phyloP scores from a whole-genome alignment of 2,797 vertebrate species.

The Enteromius anoplus region DNA sequence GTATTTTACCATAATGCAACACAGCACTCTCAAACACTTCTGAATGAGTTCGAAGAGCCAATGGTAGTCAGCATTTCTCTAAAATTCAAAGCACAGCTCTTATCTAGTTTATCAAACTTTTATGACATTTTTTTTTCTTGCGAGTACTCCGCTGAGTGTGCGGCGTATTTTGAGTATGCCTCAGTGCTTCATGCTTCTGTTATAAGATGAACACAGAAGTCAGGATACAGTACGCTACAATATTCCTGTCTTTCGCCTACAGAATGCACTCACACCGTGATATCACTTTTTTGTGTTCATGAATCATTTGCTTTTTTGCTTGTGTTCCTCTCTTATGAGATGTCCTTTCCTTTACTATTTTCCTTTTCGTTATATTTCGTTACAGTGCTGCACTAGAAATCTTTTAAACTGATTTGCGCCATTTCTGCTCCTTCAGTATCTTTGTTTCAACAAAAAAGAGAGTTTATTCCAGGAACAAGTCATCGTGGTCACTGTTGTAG shows the following conservation, averaged over 20 bases:
- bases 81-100: conserved; percentile 28
- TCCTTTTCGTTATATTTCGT: not conserved
- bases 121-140: not conserved
- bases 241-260: not conserved
- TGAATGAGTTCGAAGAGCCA: conserved; percentile 7
- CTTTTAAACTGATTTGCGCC: not conserved
- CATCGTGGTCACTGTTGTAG: not conserved
- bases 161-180: not conserved
- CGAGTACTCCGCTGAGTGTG: not conserved
- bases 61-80: conserved; percentile 25
- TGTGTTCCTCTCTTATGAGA: not conserved
- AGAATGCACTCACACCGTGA: not conserved
- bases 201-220: conserved; percentile 14
- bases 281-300: not conserved
- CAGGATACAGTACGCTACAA: not conserved
- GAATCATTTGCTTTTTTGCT: not conserved
- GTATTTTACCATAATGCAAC: conserved; percentile 49
- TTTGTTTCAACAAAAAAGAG: not conserved
- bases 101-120: conserved; percentile 26
- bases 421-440: not conserved
- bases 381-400: not conserved
- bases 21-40: conserved; percentile 10
- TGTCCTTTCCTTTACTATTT: not conserved
- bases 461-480: not conserved
- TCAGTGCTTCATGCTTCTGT: conserved; percentile 23